phyloP scores from a whole-genome alignment of 1,140 invertebrate genomes.

The Batillaria attramentaria region DNA sequence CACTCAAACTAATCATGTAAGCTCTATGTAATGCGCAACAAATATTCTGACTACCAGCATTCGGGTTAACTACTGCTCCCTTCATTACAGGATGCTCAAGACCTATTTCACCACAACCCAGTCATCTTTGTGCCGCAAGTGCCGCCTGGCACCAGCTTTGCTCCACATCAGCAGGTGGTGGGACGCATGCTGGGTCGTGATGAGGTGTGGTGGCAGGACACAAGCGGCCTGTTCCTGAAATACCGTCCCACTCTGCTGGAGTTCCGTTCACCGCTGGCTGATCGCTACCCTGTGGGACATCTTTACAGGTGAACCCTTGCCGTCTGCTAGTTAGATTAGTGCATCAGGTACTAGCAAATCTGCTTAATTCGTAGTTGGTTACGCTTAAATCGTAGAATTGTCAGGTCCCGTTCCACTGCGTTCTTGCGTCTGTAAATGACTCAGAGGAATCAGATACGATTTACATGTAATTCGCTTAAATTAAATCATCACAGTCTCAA shows the following conservation, averaged over 20 bases:
- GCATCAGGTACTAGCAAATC: too few relatives aligned
- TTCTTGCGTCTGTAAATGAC: too few relatives aligned
- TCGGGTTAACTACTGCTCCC: too few relatives aligned
- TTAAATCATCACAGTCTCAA: too few relatives aligned
- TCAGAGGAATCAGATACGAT: too few relatives aligned
- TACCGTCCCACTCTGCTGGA: slow-evolving; percentile 50
- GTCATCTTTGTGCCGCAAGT: slow-evolving; percentile 62
- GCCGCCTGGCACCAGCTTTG: neutral
- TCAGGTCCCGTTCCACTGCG: too few relatives aligned
- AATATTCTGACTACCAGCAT: neutral
- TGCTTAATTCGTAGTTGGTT: too few relatives aligned
- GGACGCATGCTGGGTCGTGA: slow-evolving; percentile 57
- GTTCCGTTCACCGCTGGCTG: slow-evolving; percentile 53
- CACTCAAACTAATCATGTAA: too few relatives aligned
- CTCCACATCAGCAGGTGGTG: slow-evolving; percentile 31
- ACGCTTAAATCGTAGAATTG: too few relatives aligned
- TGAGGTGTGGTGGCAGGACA: slow-evolving; percentile 66
- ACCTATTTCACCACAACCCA: slow-evolving; percentile 59
- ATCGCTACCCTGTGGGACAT: slow-evolving; percentile 42
- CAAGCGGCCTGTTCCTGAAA: slow-evolving; percentile 58
- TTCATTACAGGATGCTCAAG: slow-evolving; percentile 52
- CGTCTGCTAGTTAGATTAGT: too few relatives aligned
- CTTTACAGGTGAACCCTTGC: slow-evolving; percentile 24
- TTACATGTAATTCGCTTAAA: too few relatives aligned
- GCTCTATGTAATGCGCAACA: neutral